Base-by-base conservation (phyloP, 2,888 invertebrate species). In the Polymixis flavicincta region DNA sequence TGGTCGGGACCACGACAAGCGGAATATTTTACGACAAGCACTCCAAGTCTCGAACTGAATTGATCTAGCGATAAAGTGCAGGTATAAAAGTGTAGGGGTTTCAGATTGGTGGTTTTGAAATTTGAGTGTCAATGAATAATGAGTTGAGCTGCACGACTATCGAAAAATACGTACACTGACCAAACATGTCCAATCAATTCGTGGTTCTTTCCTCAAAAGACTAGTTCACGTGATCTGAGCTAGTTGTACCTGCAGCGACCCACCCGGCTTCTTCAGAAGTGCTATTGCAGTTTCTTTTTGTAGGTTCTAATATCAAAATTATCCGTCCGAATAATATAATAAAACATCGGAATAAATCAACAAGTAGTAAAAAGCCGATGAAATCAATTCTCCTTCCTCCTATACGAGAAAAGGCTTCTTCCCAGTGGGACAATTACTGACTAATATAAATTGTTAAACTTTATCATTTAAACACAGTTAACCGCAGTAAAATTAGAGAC, bases 11-110 rank as follows among this genome's bases (percentile, higher is more conserved):
- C 50, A n/a, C 28, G 54, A 78, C 81, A 74, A 71, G 73, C 45
- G 74, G 81, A 81, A 81, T 81, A 81, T 81, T 81, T 81, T 63
- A 81, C 65, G 61, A 59, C 32, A 42, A 32, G 22, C 76, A 80
- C 76, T 80, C 66, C 7, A 69, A 69, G 42, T 52, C 42, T 74
- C 65, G 8, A 55, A 70, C 63, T 64, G 59, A 68, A 76, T 57
- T n/a, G 68, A 50, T 64, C 13, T 11, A 17, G 48, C 50, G 75
- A 64, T 70, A 59, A 64, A 80, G 64, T 57, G 37, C 52, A 69
- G 11, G 17, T 67, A 66, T 71, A 48, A 57, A 79, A 66, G 28
- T 28, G 17, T 32, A 32, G 63, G 8, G n/a, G 32, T 19, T 59
- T 63, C 42, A 37, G 22, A 57, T 48, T 50, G 13, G 1, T 48